These are phyloP conservation scores for Danio tinwini DNA, from an alignment of 2,797 vertebrate species.

Conservation along the genomic window DNA sequence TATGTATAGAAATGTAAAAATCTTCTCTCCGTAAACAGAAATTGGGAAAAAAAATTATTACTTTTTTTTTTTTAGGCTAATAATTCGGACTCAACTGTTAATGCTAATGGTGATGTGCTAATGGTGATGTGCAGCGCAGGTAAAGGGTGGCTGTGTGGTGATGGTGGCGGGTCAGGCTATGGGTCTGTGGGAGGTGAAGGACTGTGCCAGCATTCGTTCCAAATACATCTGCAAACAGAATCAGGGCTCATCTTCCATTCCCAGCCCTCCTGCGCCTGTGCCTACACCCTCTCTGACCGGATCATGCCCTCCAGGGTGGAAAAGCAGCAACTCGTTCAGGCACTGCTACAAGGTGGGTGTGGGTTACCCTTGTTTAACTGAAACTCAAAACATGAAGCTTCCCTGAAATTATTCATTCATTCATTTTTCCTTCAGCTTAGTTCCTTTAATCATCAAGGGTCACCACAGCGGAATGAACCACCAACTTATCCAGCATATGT, in stretches of 20 bases:
- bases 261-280: conserved; percentile 79
- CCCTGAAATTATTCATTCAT: too few relatives aligned
- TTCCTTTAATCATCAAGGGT: too few relatives aligned
- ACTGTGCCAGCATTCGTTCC: conserved; percentile 84
- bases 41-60: too few relatives aligned
- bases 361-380: not conserved
- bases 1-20: too few relatives aligned
- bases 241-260: conserved; percentile 82
- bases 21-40: too few relatives aligned
- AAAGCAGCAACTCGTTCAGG: conserved; percentile 82
- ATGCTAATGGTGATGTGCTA: conserved; percentile 41
- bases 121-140: conserved; percentile 68
- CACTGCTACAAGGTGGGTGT: conserved; percentile 92
- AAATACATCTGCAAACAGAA: conserved; percentile 95
- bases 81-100: too few relatives aligned
- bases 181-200: conserved; percentile 95
- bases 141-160: conserved; percentile 85
- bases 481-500: too few relatives aligned
- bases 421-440: too few relatives aligned
- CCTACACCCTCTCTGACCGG: conserved; percentile 89
- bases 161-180: conserved; percentile 87
- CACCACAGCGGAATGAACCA: too few relatives aligned
- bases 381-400: too few relatives aligned
- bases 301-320: conserved; percentile 87
- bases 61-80: too few relatives aligned